phyloP scores from a whole-genome alignment of 1,140 invertebrate genomes.

The Aporrectodea caliginosa region DNA sequence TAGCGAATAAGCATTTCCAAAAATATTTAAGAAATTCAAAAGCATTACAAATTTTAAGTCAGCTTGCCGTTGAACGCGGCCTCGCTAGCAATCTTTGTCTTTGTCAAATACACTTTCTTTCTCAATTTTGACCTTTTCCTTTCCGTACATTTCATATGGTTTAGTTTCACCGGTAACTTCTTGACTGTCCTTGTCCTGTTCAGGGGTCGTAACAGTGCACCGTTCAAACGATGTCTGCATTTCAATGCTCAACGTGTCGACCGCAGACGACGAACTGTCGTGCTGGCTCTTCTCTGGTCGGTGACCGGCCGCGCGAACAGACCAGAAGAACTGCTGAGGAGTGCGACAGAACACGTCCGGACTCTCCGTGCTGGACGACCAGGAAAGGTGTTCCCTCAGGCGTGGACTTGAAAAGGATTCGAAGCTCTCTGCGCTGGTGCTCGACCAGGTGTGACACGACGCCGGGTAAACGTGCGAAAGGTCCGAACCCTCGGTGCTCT shows the following conservation, averaged over 20 bases:
- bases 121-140: neutral
- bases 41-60: too few species aligned
- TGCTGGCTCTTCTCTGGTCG: neutral
- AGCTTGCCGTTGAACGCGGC: too few species aligned
- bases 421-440: slow-evolving; percentile 37
- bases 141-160: neutral
- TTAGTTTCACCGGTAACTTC: neutral
- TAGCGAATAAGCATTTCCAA: too few species aligned
- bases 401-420: slow-evolving; percentile 23
- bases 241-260: neutral
- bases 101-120: neutral
- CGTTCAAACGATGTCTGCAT: slow-evolving; percentile 27
- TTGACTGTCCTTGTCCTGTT: slow-evolving; percentile 21
- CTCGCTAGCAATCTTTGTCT: too few species aligned
- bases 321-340: neutral
- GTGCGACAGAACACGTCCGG: neutral
- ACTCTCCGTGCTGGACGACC: neutral
- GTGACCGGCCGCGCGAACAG: neutral
- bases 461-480: neutral
- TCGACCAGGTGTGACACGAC: slow-evolving; percentile 38
- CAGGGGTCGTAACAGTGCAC: slow-evolving; percentile 19
- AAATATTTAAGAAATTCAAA: too few species aligned
- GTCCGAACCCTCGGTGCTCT: slow-evolving; percentile 6
- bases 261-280: neutral
- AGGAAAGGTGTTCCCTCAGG: neutral